A percentile compares a stretch with the other conserved stretches of the same genome.
Conservation (phyloP, 2,797 vertebrate genomes). For the Luscinia luscinia region DNA sequence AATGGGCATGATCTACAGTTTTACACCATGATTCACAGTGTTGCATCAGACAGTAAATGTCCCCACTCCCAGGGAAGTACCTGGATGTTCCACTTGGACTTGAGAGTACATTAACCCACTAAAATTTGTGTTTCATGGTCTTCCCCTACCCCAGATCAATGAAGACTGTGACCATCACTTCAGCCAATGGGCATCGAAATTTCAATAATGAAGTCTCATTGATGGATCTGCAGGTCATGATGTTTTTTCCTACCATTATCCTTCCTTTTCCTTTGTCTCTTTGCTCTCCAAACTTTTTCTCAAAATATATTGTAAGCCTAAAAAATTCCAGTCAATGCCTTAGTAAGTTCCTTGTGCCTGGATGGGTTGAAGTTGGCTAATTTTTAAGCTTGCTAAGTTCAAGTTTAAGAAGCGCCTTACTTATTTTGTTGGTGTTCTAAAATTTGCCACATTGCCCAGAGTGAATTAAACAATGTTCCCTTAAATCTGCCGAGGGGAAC, state of each 20-base stretch:
- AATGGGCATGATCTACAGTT: background rate
- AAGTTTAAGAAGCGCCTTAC: background rate
- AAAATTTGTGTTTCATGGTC: background rate
- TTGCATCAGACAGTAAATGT: background rate
- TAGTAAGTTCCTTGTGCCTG: background rate
- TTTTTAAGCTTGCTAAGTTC: background rate
- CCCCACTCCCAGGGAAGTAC: background rate
- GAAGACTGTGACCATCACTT: background rate
- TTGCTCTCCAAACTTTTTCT: background rate
- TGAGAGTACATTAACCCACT: background rate
- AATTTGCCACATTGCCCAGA: background rate
- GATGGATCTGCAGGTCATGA: too few species aligned
- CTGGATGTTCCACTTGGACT: background rate
- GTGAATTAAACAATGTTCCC: background rate
- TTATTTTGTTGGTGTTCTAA: background rate
- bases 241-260: background rate
- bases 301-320: background rate
- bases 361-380: background rate
- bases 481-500: accelerated
- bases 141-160: background rate
- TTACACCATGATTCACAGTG: background rate
- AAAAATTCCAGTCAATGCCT: background rate
- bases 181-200: accelerated
- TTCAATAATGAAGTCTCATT: background rate
- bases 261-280: background rate